phyloP scores from a whole-genome alignment of 2,113 vertebrate genomes.

The Synchiropus splendidus region DNA sequence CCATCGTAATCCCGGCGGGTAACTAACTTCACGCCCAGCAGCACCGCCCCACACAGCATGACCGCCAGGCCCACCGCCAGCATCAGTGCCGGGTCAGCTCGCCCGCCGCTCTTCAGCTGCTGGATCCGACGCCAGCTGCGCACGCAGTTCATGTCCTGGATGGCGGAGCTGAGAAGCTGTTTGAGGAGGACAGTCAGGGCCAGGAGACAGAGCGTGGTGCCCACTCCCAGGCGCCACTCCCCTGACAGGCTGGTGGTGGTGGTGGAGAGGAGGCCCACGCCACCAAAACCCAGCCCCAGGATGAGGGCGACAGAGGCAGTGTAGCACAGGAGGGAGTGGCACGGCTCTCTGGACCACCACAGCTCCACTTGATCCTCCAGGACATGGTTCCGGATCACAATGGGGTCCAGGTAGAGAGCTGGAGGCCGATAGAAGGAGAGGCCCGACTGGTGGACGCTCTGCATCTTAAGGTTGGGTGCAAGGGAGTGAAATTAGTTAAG shows the following conservation, averaged over 20 bases:
- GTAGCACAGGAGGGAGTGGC: constrained; percentile 81
- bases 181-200: constrained; percentile 87
- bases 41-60: constrained; percentile 69
- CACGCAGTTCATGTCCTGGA: constrained; percentile 97
- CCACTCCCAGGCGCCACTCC: constrained; percentile 84
- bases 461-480: constrained; percentile 36
- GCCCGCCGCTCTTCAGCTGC: constrained; percentile 83
- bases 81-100: constrained; percentile 74
- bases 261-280: constrained; percentile 81
- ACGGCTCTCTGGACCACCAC: constrained; percentile 90
- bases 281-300: constrained; percentile 76
- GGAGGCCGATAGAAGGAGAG: constrained; percentile 14
- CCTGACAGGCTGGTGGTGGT: constrained; percentile 74
- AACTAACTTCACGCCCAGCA: constrained; percentile 70
- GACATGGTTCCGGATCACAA: constrained; percentile 59
- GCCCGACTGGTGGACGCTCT: constrained; percentile 48
- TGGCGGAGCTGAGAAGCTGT: constrained; percentile 90
- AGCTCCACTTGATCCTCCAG: constrained; percentile 87
- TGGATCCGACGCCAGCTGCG: constrained; percentile 77
- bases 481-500: too few species aligned
- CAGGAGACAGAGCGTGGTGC: constrained; percentile 83
- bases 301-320: constrained; percentile 78
- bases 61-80: constrained; percentile 76
- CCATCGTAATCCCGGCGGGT: constrained; percentile 37
- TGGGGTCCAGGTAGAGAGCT: constrained; percentile 23